Evolutionary conservation across 2,888 invertebrate species (phyloP).

Genomic region (Myopa tessellatipennis): DNA sequence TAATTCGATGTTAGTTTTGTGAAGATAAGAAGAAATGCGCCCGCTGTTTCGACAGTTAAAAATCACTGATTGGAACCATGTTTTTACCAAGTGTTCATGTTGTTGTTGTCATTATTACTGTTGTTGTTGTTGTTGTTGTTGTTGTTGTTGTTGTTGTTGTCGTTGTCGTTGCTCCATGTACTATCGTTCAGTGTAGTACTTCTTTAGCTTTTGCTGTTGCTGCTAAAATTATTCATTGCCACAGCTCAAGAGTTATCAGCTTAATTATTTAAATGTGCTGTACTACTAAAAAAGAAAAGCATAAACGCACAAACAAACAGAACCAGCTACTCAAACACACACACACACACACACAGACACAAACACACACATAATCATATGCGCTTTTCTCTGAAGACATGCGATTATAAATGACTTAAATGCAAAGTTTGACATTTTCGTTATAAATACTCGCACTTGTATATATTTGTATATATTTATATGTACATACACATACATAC

Average conservation of each 20-base stretch:
- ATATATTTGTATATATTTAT: no score
- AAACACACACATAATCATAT: not conserved
- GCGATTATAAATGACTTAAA: slow-evolving; percentile 16
- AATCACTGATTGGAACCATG: slow-evolving; percentile 34
- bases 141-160: slow-evolving; percentile 5
- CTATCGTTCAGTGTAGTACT: not conserved
- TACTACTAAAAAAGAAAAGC: no score
- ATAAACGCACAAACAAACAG: not conserved
- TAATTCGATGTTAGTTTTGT: slow-evolving; percentile 7
- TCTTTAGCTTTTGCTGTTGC: not conserved
- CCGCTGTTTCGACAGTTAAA: slow-evolving; percentile 20
- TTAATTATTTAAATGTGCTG: slow-evolving; percentile 32
- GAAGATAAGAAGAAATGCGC: not conserved
- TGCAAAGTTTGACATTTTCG: not conserved
- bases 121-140: not conserved
- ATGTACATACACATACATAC: no score
- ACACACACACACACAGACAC: not conserved
- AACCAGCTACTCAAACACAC: not conserved
- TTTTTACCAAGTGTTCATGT: not conserved
- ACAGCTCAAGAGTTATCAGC: slow-evolving; percentile 22
- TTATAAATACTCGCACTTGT: no score
- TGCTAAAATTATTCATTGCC: slow-evolving; percentile 1
- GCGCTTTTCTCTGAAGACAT: not conserved
- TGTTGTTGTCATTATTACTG: slow-evolving; percentile 7
- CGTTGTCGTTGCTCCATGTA: not conserved